Conservation (phyloP, 2,888 invertebrate genomes). For the Macrosiphum euphorbiae region DNA sequence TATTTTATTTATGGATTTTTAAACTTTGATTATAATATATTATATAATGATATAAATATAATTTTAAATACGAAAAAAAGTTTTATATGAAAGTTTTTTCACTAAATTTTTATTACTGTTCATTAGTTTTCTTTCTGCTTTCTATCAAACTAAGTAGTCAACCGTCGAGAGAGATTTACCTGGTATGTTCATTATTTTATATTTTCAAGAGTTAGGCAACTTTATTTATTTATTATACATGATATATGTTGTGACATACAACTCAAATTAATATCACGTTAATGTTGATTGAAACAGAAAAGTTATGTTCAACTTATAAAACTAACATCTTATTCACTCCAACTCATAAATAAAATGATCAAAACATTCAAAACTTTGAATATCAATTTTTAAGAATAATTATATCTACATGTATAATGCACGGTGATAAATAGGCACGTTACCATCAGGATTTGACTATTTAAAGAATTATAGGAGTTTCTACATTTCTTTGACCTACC, state of each 20-base stretch:
- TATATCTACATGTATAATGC: background rate
- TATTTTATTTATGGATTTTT: background rate
- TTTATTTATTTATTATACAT: conserved; percentile 49
- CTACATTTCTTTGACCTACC: background rate
- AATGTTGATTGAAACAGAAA: conserved; percentile 53
- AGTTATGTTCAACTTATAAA: conserved; percentile 32
- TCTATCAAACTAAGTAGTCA: conserved; percentile 43
- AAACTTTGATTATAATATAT: background rate
- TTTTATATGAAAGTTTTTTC: conserved; percentile 42
- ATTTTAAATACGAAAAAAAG: conserved; percentile 40
- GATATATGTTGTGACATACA: conserved; percentile 27
- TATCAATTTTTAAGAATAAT: background rate
- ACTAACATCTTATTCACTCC: conserved; percentile 31
- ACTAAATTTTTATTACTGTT: conserved; percentile 57
- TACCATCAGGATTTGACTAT: background rate
- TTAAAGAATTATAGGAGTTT: background rate
- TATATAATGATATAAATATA: background rate
- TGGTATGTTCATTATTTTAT: conserved; percentile 29
- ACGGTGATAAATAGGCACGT: background rate
- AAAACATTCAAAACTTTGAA: conserved; percentile 19
- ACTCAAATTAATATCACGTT: conserved; percentile 37
- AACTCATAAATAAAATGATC: conserved; percentile 27
- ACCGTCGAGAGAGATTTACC: conserved; percentile 33
- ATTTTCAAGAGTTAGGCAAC: conserved; percentile 53
- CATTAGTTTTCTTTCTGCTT: conserved; percentile 43